phyloP scores from a whole-genome alignment of 2,888 invertebrate genomes.

The Zeuzera pyrina region DNA sequence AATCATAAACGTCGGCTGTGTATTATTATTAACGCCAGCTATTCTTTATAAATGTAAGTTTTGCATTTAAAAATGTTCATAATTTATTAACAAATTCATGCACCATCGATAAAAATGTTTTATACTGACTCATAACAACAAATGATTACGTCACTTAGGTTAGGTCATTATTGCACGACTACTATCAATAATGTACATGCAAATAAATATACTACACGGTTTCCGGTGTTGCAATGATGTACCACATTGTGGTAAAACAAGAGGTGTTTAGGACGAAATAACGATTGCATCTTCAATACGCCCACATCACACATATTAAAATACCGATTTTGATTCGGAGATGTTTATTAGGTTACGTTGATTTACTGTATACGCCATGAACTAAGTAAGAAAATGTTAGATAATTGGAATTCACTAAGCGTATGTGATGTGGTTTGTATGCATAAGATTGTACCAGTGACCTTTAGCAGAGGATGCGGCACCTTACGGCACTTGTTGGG shows the following conservation, averaged over 20 bases:
- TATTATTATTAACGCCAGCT: too few species aligned
- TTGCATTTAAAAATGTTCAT: too few species aligned
- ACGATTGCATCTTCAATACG: background rate
- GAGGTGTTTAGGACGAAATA: background rate
- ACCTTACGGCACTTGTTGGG: conserved; percentile 31
- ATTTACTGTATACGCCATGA: too few species aligned
- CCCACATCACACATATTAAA: background rate
- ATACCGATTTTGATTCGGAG: background rate
- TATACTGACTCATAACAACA: conserved; percentile 16
- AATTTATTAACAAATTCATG: too few species aligned
- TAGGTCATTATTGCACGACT: conserved; percentile 16
- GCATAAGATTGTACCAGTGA: conserved; percentile 29
- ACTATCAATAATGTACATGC: conserved; percentile 16
- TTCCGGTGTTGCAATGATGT: conserved; percentile 28
- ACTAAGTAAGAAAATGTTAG: background rate
- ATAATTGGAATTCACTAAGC: too few species aligned
- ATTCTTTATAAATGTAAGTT: too few species aligned
- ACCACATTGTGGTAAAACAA: background rate
- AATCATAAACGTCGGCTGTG: too few species aligned
- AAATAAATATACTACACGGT: conserved; percentile 20
- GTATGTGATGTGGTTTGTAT: too few species aligned
- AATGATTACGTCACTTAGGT: conserved; percentile 14
- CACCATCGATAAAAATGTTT: too few species aligned
- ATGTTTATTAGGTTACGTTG: background rate
- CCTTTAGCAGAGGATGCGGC: conserved; percentile 56